Conservation (phyloP, 2,113 vertebrate genomes). For the Sebastes schlegelii region DNA sequence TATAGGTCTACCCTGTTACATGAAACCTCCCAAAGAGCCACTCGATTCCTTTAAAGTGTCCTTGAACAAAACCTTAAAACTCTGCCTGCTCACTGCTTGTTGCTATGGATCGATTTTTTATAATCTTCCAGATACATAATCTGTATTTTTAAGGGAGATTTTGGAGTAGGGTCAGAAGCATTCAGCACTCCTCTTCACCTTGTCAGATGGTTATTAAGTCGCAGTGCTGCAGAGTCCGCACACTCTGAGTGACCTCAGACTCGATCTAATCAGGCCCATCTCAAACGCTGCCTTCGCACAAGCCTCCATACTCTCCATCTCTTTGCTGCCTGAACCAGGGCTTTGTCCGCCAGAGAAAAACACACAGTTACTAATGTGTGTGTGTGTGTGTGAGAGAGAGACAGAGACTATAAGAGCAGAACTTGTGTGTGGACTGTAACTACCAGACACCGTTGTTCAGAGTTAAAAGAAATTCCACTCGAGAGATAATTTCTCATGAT, state of each 20-base stretch:
- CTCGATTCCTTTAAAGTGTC: not conserved
- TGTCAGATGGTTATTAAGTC: not conserved
- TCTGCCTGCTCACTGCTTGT: not conserved
- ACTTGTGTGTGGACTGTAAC: slow-evolving; percentile 32
- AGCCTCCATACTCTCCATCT: slow-evolving; percentile 12
- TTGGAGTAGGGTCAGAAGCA: not conserved
- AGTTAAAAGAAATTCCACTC: not conserved
- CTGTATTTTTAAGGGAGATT: not conserved
- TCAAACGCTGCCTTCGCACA: slow-evolving; percentile 38
- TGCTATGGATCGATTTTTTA: not conserved
- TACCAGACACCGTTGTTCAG: slow-evolving; percentile 20
- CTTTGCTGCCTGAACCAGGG: slow-evolving; percentile 29
- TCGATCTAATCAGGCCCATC: slow-evolving; percentile 42
- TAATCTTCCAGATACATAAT: no score
- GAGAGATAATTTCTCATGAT: not conserved
- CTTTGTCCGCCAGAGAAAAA: slow-evolving; percentile 58
- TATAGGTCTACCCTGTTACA: no score
- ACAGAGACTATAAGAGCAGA: not conserved
- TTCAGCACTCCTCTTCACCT: not conserved
- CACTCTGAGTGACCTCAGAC: slow-evolving; percentile 40
- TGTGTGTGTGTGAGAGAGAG: not conserved
- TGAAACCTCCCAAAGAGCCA: not conserved
- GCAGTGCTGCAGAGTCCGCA: not conserved
- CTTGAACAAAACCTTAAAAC: not conserved
- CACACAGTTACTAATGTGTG: slow-evolving; percentile 34